Evolutionary conservation across 1,140 invertebrate species (phyloP), one percentile per base, ranked within the genome.

Genomic region (Patella vulgata): DNA sequence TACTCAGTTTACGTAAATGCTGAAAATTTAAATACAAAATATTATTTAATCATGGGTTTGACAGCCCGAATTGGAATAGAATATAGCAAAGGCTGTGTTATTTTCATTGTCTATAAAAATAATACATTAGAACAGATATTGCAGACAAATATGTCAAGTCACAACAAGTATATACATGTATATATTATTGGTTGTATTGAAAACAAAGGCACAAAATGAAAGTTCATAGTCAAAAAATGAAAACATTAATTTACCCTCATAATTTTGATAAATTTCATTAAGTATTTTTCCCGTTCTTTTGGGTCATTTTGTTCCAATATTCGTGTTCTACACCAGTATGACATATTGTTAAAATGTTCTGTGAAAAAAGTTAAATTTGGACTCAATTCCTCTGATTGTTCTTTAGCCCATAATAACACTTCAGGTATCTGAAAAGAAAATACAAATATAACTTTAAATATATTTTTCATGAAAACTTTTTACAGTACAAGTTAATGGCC

Each of bases 331-430:
- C 93, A 93, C 97, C 97, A 99, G 75, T 95, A 99, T 27, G 96
- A 98, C 93, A 99, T 97, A 85, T 99, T 98, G 83, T 99, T 99
- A 82, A 99, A 99, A 86, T 99, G 97, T 83, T 99, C 95, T 0
- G 97, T 99, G 80, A 99, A 99, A 66, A 91, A 88, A 17, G 94
- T 97, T 36, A 99, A 87, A 86, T 99, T 98, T 4, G 96, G 96
- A 82, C 95, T 96, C 63, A 92, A 88, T 81, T 98, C 95, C 85
- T 99, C 97, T 71, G 93, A 95, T 83, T 99, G 97, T 82, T 98
- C 95, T 74, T 94, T 90, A 14, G 96, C 94, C 96, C 96, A 99
- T 64, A 97, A 90, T 60, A 99, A 85, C 54, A 99, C 92, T 86
- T 99, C 97, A 0, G 96, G 94, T 63, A 88, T 86, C 85, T 87